A percentile compares a stretch with the other conserved stretches of the same genome.
phyloP scores from a whole-genome alignment of 2,113 vertebrate genomes.

The Manacus vitellinus region DNA sequence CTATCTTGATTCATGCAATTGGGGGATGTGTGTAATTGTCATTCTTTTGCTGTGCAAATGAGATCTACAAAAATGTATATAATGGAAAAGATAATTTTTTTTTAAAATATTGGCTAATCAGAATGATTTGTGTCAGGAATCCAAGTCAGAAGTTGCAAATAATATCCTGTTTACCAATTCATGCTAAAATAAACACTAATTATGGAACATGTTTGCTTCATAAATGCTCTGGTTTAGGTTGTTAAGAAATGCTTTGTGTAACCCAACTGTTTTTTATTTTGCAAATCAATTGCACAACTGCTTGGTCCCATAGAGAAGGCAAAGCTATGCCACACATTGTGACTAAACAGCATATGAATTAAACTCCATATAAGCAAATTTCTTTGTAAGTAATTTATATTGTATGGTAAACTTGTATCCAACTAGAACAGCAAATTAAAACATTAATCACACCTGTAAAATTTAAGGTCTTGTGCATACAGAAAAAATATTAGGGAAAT shows the following conservation, averaged over 20 bases:
- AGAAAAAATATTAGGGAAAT: conserved; percentile 85
- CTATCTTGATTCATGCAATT: neutral
- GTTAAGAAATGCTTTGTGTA: conserved; percentile 61
- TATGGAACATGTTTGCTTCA: conserved; percentile 48
- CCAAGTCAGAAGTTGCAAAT: conserved; percentile 50
- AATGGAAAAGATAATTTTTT: conserved; percentile 4
- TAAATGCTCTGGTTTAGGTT: conserved; percentile 55
- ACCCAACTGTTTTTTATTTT: conserved; percentile 64
- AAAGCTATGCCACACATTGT: conserved; percentile 74
- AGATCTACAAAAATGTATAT: neutral
- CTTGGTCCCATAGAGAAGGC: conserved; percentile 53
- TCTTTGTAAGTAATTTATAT: conserved; percentile 86
- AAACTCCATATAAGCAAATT: conserved; percentile 83
- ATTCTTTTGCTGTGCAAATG: conserved; percentile 3
- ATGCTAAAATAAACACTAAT: conserved; percentile 64
- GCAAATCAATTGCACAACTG: conserved; percentile 65
- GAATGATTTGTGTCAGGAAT: conserved; percentile 49
- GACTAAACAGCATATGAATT: conserved; percentile 84
- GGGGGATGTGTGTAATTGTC: neutral
- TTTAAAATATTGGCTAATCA: conserved; percentile 21
- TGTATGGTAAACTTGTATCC: conserved; percentile 84
- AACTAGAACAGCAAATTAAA: conserved; percentile 86
- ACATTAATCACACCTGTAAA: conserved; percentile 86
- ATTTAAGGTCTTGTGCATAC: conserved; percentile 80
- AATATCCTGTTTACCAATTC: conserved; percentile 56